phyloP scores from a whole-genome alignment of 2,797 vertebrate species.

The Acanthurus leucopareius region DNA sequence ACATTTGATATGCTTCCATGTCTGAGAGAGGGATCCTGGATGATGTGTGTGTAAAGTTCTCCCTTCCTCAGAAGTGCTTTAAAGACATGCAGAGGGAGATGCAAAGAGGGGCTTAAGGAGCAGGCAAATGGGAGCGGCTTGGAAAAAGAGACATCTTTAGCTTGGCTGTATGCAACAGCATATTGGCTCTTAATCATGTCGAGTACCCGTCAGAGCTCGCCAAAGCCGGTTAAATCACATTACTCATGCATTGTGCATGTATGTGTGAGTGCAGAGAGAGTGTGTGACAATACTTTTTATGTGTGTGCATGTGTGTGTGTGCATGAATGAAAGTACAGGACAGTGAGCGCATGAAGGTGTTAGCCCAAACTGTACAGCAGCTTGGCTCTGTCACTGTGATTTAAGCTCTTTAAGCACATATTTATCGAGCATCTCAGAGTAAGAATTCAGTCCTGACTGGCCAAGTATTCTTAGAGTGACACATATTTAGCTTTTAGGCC shows the following conservation, averaged over 20 bases:
- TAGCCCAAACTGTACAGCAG: slow-evolving; percentile 54
- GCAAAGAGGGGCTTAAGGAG: slow-evolving; percentile 86
- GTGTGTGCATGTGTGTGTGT: slow-evolving; percentile 52
- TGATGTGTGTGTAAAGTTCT: slow-evolving; percentile 74
- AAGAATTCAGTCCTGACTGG: slow-evolving; percentile 10
- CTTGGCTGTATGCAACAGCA: slow-evolving; percentile 76
- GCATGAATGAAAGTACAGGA: slow-evolving; percentile 48
- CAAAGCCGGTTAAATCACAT: slow-evolving; percentile 88
- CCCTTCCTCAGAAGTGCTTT: slow-evolving; percentile 83
- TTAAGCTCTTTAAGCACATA: slow-evolving; percentile 26
- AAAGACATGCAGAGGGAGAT: slow-evolving; percentile 79
- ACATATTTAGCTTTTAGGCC: not conserved
- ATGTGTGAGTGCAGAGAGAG: slow-evolving; percentile 53
- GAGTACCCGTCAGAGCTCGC: slow-evolving; percentile 82
- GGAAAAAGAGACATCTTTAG: slow-evolving; percentile 83
- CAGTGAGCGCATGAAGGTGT: slow-evolving; percentile 49
- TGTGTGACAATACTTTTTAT: slow-evolving; percentile 32
- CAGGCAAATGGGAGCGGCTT: slow-evolving; percentile 76
- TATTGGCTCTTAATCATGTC: slow-evolving; percentile 85
- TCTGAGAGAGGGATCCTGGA: slow-evolving; percentile 77
- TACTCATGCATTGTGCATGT: slow-evolving; percentile 76
- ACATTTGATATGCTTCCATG: slow-evolving; percentile 80
- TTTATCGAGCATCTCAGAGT: slow-evolving; percentile 30
- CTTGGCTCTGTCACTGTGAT: slow-evolving; percentile 50
- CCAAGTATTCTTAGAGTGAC: not conserved